These are phyloP conservation scores for Ancistrus triradiatus DNA, from an alignment of 2,113 vertebrate species.

Conservation along the genomic window DNA sequence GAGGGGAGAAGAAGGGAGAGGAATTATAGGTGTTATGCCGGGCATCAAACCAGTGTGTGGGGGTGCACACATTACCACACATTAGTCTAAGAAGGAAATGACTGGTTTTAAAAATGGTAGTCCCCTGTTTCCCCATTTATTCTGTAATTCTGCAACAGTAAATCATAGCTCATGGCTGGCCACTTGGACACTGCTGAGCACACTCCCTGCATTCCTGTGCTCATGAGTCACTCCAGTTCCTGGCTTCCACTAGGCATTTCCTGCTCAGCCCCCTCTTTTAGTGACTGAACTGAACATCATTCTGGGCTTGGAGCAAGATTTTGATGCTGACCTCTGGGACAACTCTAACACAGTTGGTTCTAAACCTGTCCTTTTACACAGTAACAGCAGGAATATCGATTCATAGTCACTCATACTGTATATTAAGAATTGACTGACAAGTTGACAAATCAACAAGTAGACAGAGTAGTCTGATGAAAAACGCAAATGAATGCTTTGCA, in stretches of 20 bases:
- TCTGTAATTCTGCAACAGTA: slow-evolving; percentile 94
- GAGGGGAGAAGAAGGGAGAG: slow-evolving; percentile 25
- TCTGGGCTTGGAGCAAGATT: too few relatives aligned
- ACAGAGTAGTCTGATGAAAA: too few relatives aligned
- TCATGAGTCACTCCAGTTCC: slow-evolving; percentile 95
- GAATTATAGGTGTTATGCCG: slow-evolving; percentile 47
- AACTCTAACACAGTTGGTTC: too few relatives aligned
- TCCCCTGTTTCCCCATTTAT: slow-evolving; percentile 83
- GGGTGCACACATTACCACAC: slow-evolving; percentile 85
- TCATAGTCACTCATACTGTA: too few relatives aligned
- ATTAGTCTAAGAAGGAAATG: slow-evolving; percentile 84
- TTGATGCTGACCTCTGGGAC: too few relatives aligned
- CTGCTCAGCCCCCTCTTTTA: slow-evolving; percentile 73
- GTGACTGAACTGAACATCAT: too few relatives aligned
- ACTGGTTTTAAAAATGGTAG: slow-evolving; percentile 80
- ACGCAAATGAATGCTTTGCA: neutral
- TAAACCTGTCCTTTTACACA: too few relatives aligned
- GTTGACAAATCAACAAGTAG: too few relatives aligned
- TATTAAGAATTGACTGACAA: too few relatives aligned
- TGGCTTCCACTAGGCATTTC: slow-evolving; percentile 97
- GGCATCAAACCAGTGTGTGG: slow-evolving; percentile 84
- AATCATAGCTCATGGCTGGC: slow-evolving; percentile 92
- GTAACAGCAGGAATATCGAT: too few relatives aligned
- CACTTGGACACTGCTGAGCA: slow-evolving; percentile 77
- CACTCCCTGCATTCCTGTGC: slow-evolving; percentile 80